Conservation (phyloP, 92 coral and sea anemone species). For the Hydrozoanthus gracilis region DNA sequence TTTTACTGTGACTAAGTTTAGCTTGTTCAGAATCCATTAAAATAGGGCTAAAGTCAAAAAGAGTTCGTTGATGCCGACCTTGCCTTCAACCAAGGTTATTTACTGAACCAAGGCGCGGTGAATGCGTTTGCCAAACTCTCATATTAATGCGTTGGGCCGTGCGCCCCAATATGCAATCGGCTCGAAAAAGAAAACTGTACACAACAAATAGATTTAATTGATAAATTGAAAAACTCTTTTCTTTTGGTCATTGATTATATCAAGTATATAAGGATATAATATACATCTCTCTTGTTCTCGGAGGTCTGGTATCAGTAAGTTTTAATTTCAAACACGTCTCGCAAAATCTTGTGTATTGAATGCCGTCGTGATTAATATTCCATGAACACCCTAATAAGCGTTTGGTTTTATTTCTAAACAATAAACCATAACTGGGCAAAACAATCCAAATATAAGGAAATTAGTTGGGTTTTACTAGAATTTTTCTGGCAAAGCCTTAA, state of each 20-base stretch:
- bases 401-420: slow-evolving; percentile 6
- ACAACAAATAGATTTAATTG: slow-evolving; percentile 49
- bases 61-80: not conserved
- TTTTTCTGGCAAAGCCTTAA: slow-evolving; percentile 5
- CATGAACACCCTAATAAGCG: slow-evolving; percentile 26
- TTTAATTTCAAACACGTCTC: slow-evolving; percentile 10
- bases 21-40: not conserved
- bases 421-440: slow-evolving; percentile 31
- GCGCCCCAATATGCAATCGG: slow-evolving; percentile 26
- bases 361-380: slow-evolving; percentile 4
- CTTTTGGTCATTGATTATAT: slow-evolving; percentile 36
- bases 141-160: not conserved
- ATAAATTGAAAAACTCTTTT: slow-evolving; percentile 43
- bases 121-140: too few relatives aligned
- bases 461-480: not conserved
- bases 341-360: not conserved
- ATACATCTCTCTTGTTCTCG: not conserved
- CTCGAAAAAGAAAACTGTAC: slow-evolving; percentile 42
- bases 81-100: not conserved
- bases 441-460: not conserved
- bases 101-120: not conserved
- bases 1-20: slow-evolving; percentile 1
- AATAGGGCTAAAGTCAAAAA: not conserved
- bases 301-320: slow-evolving; percentile 17
- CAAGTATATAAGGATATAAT: slow-evolving; percentile 35